These are phyloP conservation scores for Meloidogyne hapla DNA, from an alignment of 1,140 invertebrate species.

Conservation along the genomic window DNA sequence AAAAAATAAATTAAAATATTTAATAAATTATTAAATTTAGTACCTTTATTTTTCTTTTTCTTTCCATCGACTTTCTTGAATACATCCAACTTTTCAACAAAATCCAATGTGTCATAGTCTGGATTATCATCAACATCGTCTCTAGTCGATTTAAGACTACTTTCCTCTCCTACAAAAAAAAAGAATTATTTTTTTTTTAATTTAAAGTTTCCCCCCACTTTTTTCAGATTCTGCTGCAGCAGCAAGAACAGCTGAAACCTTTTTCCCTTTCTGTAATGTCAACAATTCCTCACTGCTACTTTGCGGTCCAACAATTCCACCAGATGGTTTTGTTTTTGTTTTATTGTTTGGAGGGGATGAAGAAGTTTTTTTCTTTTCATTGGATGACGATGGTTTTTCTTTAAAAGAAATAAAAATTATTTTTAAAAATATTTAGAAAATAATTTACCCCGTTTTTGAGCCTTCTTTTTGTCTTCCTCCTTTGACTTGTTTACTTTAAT, in stretches of 20 bases:
- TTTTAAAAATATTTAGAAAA: neutral
- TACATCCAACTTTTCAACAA: neutral
- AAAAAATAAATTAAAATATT: neutral
- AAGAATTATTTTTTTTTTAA: neutral
- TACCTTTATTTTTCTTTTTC: neutral
- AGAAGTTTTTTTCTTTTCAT: slow-evolving; percentile 6
- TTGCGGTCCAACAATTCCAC: neutral
- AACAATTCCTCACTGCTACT: neutral
- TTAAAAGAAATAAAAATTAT: too few relatives aligned
- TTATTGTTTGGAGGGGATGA: neutral
- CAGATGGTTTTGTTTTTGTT: neutral
- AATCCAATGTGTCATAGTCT: neutral
- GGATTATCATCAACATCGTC: neutral
- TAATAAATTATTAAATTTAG: neutral
- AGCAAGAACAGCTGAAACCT: neutral
- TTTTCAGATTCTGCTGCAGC: neutral
- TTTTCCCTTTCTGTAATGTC: neutral
- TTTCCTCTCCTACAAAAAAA: neutral
- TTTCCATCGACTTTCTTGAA: neutral
- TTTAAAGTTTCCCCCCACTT: neutral
- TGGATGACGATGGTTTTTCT: neutral
- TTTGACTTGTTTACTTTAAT: neutral
- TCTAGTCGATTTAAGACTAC: neutral
- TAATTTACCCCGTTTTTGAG: neutral
- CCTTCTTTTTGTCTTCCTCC: neutral